Percentiles rank a stretch among this genome's conserved stretches.
phyloP scores from a whole-genome alignment of 1,140 invertebrate species.

The Drosophila pseudoobscura region DNA sequence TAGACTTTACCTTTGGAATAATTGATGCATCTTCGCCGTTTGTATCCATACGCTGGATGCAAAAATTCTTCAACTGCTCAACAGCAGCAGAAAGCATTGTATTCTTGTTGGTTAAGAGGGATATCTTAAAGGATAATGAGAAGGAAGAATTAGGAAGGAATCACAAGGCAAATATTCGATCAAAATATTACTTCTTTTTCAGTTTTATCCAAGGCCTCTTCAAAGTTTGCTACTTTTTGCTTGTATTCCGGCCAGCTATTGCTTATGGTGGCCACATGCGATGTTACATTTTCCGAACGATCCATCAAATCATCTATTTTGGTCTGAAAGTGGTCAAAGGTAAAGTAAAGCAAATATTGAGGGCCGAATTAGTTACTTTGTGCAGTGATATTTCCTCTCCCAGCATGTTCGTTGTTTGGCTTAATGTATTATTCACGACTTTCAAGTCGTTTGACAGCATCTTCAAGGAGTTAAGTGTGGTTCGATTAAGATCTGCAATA shows the following conservation, averaged over 20 bases:
- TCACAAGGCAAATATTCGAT: not conserved
- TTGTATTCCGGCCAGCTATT: conserved; percentile 74
- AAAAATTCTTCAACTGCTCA: conserved; percentile 52
- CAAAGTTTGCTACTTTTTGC: conserved; percentile 60
- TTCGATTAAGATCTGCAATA: conserved; percentile 45
- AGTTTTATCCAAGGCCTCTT: conserved; percentile 56
- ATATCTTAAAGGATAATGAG: conserved; percentile 17
- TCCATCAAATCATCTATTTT: conserved; percentile 75
- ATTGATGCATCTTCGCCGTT: conserved; percentile 18
- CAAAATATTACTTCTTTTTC: conserved; percentile 60
- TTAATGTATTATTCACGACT: conserved; percentile 68
- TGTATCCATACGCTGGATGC: conserved; percentile 31
- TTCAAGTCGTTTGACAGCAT: conserved; percentile 50
- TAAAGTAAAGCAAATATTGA: not conserved
- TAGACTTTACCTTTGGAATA: conserved; percentile 30
- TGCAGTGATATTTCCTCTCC: conserved; percentile 63
- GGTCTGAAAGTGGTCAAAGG: conserved; percentile 38
- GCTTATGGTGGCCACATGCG: conserved; percentile 74
- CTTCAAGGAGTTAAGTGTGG: conserved; percentile 46
- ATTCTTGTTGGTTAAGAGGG: conserved; percentile 41
- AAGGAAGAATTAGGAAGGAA: not conserved
- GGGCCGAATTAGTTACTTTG: conserved; percentile 40
- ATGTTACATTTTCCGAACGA: conserved; percentile 71
- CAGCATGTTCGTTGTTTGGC: conserved; percentile 68
- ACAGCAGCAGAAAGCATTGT: conserved; percentile 39